Base-by-base conservation (phyloP, 2,888 invertebrate species). In the Listrodromus nycthemerus region DNA sequence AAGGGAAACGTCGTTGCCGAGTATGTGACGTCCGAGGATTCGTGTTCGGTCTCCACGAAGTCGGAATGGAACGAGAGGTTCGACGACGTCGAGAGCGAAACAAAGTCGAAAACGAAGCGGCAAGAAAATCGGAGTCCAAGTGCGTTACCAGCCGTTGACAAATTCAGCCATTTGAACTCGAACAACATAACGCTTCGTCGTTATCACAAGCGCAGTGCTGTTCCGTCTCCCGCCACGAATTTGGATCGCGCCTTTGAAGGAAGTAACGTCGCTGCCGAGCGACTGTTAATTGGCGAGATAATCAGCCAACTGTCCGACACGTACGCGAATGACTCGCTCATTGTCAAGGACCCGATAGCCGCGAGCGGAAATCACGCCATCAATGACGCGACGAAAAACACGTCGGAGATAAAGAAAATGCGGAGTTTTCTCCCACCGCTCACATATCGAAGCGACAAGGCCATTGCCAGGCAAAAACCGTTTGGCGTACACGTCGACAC, bases 1-100 rank as follows among this genome's bases (percentile, higher is more conserved):
- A 95, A 95, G 88, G 95, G 95, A 85, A 93, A 94, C 87, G 90
- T 95, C 86, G 93, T 95, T 37, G 96, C 95, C 7, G 96, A 96
- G 92, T 96, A 96, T 82, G 87, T 88, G 13, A 81, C 88, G 1
- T 88, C 90, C 1, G 87, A 88, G 21, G 77, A 87, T 55, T 71
- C 83, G 21, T 66, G 50, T 50, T 55, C 30, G 5, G 37, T 19
- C 33, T 73, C 70, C 21, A 0, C 48, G 10, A 75, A 45, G 21
- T 66, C 71, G 4, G 70, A 81, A 50, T 7, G 48, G 7, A 45
- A 21, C 19, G 48, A 63, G 24, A 66, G 21, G 16, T 63, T 10
- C 8, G 61, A 27, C 13, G 16, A 1, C 2, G 13, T 21, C 8
- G 27, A 48, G 10, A 41, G 33, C 24, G 19, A 48, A 41, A 16